A percentile compares a stretch with the other conserved stretches of the same genome.
Evolutionary conservation across 2,113 vertebrate genomes (phyloP).

Genomic region (Austrofundulus limnaeus): DNA sequence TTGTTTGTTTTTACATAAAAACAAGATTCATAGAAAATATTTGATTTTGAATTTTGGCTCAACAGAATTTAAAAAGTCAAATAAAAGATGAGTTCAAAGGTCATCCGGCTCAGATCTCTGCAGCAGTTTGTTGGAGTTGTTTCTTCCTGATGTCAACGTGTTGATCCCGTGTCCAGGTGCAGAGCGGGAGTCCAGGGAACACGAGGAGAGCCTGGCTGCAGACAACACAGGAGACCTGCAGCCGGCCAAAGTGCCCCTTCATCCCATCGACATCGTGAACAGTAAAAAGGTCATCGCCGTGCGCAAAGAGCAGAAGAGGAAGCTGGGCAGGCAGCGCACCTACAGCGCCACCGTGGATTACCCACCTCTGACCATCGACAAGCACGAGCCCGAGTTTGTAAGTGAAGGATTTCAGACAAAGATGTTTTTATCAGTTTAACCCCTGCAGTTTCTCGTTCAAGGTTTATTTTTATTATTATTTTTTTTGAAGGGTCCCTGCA

Average conservation of each 20-base stretch:
- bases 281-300: constrained; percentile 89
- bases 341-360: constrained; percentile 86
- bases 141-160: too few relatives aligned
- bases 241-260: constrained; percentile 82
- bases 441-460: too few relatives aligned
- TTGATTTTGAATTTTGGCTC: too few relatives aligned
- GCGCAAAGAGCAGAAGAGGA: constrained; percentile 89
- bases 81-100: too few relatives aligned
- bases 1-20: too few relatives aligned
- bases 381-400: constrained; percentile 95
- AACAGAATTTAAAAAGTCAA: too few relatives aligned
- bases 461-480: too few relatives aligned
- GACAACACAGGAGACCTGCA: constrained; percentile 89
- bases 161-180: constrained; percentile 17
- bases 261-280: constrained; percentile 78
- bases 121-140: too few relatives aligned
- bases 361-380: constrained; percentile 86
- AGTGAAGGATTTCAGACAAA: constrained; percentile 47
- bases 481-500: constrained; percentile 89
- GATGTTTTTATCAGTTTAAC: too few relatives aligned
- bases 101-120: too few relatives aligned
- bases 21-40: too few relatives aligned
- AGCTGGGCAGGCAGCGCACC: constrained; percentile 83
- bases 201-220: constrained; percentile 84
- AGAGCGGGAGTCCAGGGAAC: constrained; percentile 91